These are phyloP conservation scores for Vimba vimba DNA, from an alignment of 2,113 vertebrate genomes.

Conservation along the genomic window DNA sequence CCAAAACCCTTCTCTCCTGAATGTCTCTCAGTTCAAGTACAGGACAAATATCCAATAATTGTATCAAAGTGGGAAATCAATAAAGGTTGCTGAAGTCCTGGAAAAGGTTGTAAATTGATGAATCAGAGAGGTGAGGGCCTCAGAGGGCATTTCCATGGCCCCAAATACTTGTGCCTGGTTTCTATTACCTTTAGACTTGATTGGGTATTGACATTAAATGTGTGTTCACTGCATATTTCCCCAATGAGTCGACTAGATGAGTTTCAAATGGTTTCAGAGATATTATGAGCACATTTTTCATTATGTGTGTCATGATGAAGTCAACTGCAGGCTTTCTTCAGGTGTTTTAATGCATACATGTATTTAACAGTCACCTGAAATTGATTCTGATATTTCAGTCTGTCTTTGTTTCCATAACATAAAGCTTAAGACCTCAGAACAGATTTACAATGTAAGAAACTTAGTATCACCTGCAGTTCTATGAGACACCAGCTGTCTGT, in stretches of 20 bases:
- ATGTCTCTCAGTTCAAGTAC: conserved; percentile 5
- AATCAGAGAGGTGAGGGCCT: conserved; percentile 43
- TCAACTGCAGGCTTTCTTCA: background rate
- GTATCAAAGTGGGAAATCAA: conserved; percentile 62
- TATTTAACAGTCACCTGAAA: background rate
- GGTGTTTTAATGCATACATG: background rate
- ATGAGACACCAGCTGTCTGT: conserved; percentile 50
- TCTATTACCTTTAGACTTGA: conserved; percentile 21
- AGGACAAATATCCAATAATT: conserved; percentile 59
- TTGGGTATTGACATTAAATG: conserved; percentile 39
- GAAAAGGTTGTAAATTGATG: conserved; percentile 58
- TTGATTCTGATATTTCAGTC: background rate
- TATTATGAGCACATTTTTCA: conserved; percentile 5
- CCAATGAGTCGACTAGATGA: background rate
- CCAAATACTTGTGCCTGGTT: conserved; percentile 1
- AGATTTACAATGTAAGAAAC: conserved; percentile 43
- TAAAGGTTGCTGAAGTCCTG: conserved; percentile 48
- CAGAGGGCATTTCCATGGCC: conserved; percentile 50
- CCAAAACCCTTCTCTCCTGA: background rate
- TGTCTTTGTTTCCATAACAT: conserved; percentile 26
- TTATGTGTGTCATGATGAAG: background rate
- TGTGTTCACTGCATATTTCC: conserved; percentile 26
- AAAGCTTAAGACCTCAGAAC: conserved; percentile 30
- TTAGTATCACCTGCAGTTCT: conserved; percentile 52
- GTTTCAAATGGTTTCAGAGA: conserved; percentile 18